Percentiles rank a stretch among this genome's conserved stretches.
These are phyloP conservation scores for Cephus cinctus DNA, from an alignment of 1,140 invertebrate genomes.

Conservation along the genomic window DNA sequence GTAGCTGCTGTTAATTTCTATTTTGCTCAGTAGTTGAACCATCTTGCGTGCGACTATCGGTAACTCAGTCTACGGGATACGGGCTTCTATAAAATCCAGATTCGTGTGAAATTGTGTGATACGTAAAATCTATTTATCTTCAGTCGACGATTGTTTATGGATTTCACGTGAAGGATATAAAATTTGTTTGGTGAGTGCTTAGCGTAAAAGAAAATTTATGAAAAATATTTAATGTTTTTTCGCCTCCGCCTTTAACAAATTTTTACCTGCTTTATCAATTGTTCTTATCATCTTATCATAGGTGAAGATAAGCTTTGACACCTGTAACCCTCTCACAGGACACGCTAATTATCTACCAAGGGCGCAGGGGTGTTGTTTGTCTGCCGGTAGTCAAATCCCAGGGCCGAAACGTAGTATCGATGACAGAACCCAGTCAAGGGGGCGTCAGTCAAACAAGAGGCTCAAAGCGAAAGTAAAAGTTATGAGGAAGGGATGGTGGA, in stretches of 20 bases:
- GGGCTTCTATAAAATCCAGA: too few species aligned
- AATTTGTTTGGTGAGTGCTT: neutral
- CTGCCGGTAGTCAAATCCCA: neutral
- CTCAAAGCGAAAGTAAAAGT: too few species aligned
- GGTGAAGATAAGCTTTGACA: neutral
- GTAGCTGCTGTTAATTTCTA: too few species aligned
- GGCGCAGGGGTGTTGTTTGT: neutral
- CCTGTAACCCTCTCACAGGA: constrained; percentile 1
- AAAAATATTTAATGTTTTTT: neutral
- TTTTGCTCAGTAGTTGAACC: too few species aligned
- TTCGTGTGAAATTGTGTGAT: too few species aligned
- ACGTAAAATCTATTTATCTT: too few species aligned
- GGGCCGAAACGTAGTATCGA: neutral
- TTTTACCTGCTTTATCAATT: neutral
- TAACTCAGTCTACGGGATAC: too few species aligned
- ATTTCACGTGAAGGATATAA: neutral
- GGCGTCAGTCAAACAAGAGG: constrained; percentile 5
- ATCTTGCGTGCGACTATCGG: too few species aligned
- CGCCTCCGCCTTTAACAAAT: neutral
- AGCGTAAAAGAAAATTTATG: neutral
- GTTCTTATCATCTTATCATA: neutral
- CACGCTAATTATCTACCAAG: neutral
- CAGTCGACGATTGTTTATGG: neutral
- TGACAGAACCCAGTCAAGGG: constrained; percentile 2
- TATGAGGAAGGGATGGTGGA: too few species aligned